A percentile compares a stretch with the other conserved stretches of the same genome.
Conservation (phyloP, 2,888 invertebrate species). For the Pherbina coryleti region DNA sequence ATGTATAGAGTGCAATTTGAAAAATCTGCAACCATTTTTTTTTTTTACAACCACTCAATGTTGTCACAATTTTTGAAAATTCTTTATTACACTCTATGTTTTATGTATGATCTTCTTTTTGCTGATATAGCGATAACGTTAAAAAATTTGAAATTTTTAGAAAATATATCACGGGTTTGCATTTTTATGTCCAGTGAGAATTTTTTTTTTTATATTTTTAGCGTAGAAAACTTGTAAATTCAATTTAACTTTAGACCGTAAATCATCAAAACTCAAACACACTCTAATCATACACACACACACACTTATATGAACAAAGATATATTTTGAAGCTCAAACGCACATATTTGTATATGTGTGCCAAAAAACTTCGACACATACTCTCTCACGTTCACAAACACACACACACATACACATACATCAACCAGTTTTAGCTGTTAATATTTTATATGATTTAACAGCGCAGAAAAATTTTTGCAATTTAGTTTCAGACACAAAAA, state of each 20-base stretch:
- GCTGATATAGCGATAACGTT: too few relatives aligned
- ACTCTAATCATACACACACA: neutral
- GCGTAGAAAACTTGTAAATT: slow-evolving; percentile 9
- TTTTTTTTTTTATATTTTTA: neutral
- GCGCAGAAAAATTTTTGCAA: neutral
- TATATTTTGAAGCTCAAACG: neutral
- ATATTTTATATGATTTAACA: slow-evolving; percentile 17
- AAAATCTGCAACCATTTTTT: neutral
- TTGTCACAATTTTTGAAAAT: slow-evolving; percentile 2
- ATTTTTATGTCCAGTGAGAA: too few relatives aligned
- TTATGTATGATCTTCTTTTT: too few relatives aligned
- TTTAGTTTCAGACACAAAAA: neutral
- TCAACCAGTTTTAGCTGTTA: slow-evolving; percentile 1
- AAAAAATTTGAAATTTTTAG: too few relatives aligned
- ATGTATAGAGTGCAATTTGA: neutral
- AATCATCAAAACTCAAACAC: slow-evolving; percentile 5
- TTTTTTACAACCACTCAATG: neutral
- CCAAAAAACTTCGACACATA: neutral
- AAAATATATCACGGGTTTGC: too few relatives aligned
- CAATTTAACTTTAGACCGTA: slow-evolving; percentile 18
- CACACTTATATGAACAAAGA: neutral
- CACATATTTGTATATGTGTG: neutral
- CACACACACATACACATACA: too few relatives aligned
- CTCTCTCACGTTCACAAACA: neutral
- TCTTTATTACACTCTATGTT: neutral